phyloP scores from a whole-genome alignment of 2,113 vertebrate genomes.

The mouse (Mus musculus) region DNA sequence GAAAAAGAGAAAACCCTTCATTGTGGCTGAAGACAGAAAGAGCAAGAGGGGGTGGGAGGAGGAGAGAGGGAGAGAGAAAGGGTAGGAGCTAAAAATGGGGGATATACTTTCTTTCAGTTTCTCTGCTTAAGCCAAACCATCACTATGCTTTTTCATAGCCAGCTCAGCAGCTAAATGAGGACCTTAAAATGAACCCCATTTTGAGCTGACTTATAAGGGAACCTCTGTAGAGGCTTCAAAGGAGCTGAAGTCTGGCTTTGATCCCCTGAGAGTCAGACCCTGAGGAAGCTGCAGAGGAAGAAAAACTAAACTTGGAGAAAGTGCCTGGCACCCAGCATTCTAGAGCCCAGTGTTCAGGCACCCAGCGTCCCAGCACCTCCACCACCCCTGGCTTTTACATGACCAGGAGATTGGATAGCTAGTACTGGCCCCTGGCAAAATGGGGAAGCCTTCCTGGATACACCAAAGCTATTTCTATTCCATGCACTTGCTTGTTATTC shows the following conservation, averaged over 20 bases:
- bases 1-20: neutral
- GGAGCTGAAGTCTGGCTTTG: neutral
- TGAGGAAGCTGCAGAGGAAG: neutral
- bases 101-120: neutral
- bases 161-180: neutral
- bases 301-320: neutral
- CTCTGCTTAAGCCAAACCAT: neutral
- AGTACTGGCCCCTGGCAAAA: accelerated
- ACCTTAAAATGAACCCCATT: neutral
- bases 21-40: neutral
- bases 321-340: no score
- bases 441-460: neutral
- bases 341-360: neutral
- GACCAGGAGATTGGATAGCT: accelerated
- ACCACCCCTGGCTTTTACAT: neutral
- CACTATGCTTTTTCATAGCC: neutral
- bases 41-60: neutral
- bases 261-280: neutral
- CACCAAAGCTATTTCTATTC: neutral
- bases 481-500: neutral
- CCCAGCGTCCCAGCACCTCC: neutral
- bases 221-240: neutral
- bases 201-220: neutral
- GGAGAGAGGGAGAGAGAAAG: neutral
- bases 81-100: neutral